Evolutionary conservation across 2,888 invertebrate genomes (phyloP).

Genomic region (Encarsia formosa): DNA sequence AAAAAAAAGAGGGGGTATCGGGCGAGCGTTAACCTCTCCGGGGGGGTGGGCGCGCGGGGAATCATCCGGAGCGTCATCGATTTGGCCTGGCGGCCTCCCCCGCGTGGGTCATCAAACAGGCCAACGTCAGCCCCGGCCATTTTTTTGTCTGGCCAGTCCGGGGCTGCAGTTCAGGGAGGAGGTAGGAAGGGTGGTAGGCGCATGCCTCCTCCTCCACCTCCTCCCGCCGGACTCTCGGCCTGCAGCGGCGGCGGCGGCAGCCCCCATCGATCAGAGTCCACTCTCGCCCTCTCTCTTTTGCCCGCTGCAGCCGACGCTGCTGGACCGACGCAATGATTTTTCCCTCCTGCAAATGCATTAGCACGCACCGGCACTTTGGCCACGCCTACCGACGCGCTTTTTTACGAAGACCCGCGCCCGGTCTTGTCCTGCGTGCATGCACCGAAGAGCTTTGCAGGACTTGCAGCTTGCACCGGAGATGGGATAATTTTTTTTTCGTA

Average conservation of each 20-base stretch:
- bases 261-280: too few relatives aligned
- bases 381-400: too few relatives aligned
- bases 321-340: not conserved
- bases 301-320: not conserved
- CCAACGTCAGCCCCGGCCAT: constrained; percentile 49
- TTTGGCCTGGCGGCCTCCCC: constrained; percentile 35
- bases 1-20: not conserved
- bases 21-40: constrained; percentile 34
- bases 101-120: constrained; percentile 51
- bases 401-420: too few relatives aligned
- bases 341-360: not conserved
- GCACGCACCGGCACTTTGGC: too few relatives aligned
- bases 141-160: constrained; percentile 52
- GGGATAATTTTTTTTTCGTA: too few relatives aligned
- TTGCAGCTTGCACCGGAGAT: too few relatives aligned
- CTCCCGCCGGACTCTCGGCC: constrained; percentile 11
- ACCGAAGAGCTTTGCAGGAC: too few relatives aligned
- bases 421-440: too few relatives aligned
- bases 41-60: constrained; percentile 30
- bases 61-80: constrained; percentile 47
- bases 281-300: constrained; percentile 8
- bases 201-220: constrained; percentile 16
- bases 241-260: too few relatives aligned
- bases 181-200: constrained; percentile 20
- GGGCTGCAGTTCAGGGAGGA: constrained; percentile 33